phyloP scores from a whole-genome alignment of 92 coral and sea anemone species.

The Porites rus region DNA sequence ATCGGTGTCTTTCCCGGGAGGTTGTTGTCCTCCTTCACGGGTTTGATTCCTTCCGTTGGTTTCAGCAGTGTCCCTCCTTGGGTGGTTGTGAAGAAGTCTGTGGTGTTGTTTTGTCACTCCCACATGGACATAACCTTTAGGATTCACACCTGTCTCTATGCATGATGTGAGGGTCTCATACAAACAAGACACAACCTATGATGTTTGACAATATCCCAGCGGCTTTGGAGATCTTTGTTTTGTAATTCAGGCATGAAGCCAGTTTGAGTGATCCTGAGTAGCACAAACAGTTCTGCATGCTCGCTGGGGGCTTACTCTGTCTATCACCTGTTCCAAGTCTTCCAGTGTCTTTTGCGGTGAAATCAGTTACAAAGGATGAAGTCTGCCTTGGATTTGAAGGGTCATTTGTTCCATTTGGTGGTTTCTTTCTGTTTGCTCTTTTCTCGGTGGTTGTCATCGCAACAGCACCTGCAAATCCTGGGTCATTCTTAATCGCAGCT shows the following conservation, averaged over 20 bases:
- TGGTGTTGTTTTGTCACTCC: slow-evolving; percentile 54
- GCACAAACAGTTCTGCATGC: background rate
- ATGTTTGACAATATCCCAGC: slow-evolving; percentile 59
- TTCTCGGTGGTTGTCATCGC: background rate
- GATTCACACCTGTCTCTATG: slow-evolving; percentile 46
- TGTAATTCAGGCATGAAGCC: slow-evolving; percentile 26
- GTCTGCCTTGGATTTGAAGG: background rate
- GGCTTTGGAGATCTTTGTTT: slow-evolving; percentile 21
- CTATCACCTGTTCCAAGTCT: no score
- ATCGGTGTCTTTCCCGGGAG: background rate
- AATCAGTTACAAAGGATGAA: slow-evolving; percentile 52
- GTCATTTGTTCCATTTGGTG: background rate
- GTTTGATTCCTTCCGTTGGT: background rate
- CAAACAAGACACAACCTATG: slow-evolving; percentile 58
- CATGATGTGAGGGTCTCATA: slow-evolving; percentile 29
- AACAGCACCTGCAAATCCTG: background rate
- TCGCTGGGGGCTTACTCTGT: no score
- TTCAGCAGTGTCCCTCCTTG: background rate
- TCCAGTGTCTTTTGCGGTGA: background rate
- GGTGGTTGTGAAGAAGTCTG: slow-evolving; percentile 45
- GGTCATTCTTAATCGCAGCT: slow-evolving; percentile 26
- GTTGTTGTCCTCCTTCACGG: background rate
- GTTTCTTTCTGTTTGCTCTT: slow-evolving; percentile 15
- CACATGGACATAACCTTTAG: slow-evolving; percentile 35
- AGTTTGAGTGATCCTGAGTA: slow-evolving; percentile 43